These are phyloP conservation scores for Tribolium freemani DNA, from an alignment of 2,888 invertebrate species.

Conservation along the genomic window DNA sequence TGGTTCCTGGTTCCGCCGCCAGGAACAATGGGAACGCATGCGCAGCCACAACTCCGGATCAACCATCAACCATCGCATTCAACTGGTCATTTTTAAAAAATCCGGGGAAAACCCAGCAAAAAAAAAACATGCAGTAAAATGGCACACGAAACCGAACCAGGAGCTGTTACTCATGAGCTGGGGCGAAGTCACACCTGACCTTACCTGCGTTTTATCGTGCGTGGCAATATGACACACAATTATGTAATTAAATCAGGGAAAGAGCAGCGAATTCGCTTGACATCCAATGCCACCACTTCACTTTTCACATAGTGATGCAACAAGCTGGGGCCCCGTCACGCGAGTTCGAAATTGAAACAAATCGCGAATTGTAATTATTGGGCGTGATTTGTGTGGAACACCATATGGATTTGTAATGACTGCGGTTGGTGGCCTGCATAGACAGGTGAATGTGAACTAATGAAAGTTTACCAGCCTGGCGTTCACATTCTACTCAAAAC, in stretches of 20 bases:
- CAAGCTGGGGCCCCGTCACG: slow-evolving; percentile 9
- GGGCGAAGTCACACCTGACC: slow-evolving; percentile 15
- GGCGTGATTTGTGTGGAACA: slow-evolving; percentile 42
- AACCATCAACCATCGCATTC: slow-evolving; percentile 29
- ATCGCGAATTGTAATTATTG: background rate
- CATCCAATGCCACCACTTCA: slow-evolving; percentile 24
- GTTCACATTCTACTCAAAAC: slow-evolving; percentile 31
- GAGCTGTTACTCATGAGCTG: background rate
- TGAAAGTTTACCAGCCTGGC: slow-evolving; percentile 60
- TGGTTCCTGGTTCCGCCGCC: slow-evolving; percentile 63
- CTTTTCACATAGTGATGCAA: slow-evolving; percentile 41
- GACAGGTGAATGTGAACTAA: slow-evolving; percentile 64
- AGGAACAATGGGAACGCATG: slow-evolving; percentile 49
- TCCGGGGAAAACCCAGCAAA: slow-evolving; percentile 8
- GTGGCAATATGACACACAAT: slow-evolving; percentile 31
- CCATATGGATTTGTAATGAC: slow-evolving; percentile 59
- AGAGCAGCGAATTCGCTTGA: slow-evolving; percentile 1
- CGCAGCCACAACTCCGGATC: slow-evolving; percentile 11
- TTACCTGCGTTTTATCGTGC: slow-evolving; percentile 31
- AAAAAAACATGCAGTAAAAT: background rate
- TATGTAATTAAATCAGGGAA: slow-evolving; percentile 36
- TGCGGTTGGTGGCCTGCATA: slow-evolving; percentile 41
- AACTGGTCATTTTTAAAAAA: slow-evolving; percentile 23
- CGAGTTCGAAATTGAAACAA: slow-evolving; percentile 1
- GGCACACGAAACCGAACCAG: background rate